Base-by-base conservation (phyloP, 2,888 invertebrate species). In the Hydraecia micacea region DNA sequence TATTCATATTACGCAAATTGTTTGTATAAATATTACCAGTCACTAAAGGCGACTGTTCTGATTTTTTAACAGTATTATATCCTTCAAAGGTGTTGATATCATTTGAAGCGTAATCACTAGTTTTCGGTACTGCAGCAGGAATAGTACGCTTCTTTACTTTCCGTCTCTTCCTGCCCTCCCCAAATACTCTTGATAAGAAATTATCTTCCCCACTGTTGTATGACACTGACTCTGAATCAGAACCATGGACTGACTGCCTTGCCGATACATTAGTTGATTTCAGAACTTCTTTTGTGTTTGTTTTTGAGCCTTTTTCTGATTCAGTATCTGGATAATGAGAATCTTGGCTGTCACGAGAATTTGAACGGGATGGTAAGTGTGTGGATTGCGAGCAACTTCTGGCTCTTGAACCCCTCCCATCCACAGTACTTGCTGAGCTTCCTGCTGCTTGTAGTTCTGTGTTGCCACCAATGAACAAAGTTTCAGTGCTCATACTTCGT, bases 11-110 rank as follows among this genome's bases (percentile, higher is more conserved):
- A 67, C 92, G 93, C 73, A 95, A 92, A 89, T 95, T 96, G 25
- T 92, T 85, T 62, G 94, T 95, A 73, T 96, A 96, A 86, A 96
- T 96, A 88, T 96, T 96, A 58, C 95, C 96, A 81, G 95, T 95
- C 4, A 90, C 93, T 84, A 96, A 90, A 39, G 96, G 95, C 7
- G 95, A 94, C 86, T 93, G 92, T 46, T 95, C 94, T 58, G 89
- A 77, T 69, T 91, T 90, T 83, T 93, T 94, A 4, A 91, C 87
- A 72, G 96, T 96, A 81, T 92, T 94, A 77, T 97, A 96, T 36
- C 96, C 96, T 89, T 92, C 92, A 86, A 92, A 93, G 74, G 85
- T 55, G 62, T 87, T 91, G 72, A 86, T 79, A 63, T 91, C 88
- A 87, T 88, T 91, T 69, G 91, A 70, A 67, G 85, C 68, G 88